Evolutionary conservation across 1,140 invertebrate genomes (phyloP).

Genomic region (Akabosia matsudoensis): DNA sequence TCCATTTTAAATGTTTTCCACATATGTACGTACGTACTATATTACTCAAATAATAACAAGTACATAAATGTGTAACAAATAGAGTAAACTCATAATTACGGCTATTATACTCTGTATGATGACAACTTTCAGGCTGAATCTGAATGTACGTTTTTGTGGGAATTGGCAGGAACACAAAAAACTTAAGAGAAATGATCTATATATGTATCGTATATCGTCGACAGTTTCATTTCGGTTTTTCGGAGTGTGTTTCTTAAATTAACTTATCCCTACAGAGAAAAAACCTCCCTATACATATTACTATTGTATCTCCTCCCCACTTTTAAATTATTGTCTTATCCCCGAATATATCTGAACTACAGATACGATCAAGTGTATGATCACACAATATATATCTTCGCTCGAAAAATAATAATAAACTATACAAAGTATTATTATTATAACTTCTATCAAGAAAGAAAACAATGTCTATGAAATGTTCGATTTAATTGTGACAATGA

Average conservation of each 20-base stretch:
- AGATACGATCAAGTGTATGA: neutral
- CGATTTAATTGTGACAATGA: too few relatives aligned
- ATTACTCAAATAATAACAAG: conserved; percentile 16
- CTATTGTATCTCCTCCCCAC: neutral
- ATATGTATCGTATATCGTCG: neutral
- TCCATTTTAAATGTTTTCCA: conserved; percentile 21
- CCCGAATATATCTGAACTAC: neutral
- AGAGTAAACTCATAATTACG: conserved; percentile 5
- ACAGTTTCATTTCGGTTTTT: neutral
- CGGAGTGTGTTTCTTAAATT: conserved; percentile 4
- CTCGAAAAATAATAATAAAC: conserved; percentile 15
- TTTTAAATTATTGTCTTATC: neutral
- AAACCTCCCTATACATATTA: too few relatives aligned
- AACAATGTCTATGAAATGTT: too few relatives aligned
- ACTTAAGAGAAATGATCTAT: neutral
- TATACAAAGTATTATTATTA: conserved; percentile 7
- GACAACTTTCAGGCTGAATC: conserved; percentile 17
- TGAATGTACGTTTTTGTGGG: conserved; percentile 17
- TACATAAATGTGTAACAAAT: neutral
- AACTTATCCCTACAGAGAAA: neutral
- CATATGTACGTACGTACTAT: conserved; percentile 7
- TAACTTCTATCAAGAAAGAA: neutral
- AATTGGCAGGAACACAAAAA: too few relatives aligned
- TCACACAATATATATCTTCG: conserved; percentile 5
- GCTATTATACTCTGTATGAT: neutral